phyloP scores from a whole-genome alignment of 2,113 vertebrate species.

The Semnornis frantzii region DNA sequence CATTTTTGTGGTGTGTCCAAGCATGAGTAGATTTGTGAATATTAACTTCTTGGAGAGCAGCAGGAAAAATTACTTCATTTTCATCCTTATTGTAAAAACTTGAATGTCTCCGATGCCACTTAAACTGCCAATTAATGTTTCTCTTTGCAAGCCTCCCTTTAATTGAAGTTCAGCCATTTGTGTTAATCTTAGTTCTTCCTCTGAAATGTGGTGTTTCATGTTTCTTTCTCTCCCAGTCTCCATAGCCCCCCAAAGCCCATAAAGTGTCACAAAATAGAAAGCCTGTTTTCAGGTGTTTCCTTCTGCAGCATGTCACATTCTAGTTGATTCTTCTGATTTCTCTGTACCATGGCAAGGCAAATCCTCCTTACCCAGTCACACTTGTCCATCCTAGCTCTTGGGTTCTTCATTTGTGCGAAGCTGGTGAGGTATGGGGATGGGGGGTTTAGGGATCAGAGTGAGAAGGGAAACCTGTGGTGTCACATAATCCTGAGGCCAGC shows the following conservation, averaged over 20 bases:
- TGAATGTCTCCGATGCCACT: neutral
- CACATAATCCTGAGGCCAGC: neutral
- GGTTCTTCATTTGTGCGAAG: neutral
- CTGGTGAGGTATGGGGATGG: rapidly evolving
- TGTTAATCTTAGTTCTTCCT: neutral
- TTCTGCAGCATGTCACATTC: neutral
- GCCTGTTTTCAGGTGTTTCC: neutral
- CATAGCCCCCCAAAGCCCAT: neutral
- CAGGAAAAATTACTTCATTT: neutral
- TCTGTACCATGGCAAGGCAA: neutral
- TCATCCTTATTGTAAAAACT: constrained; percentile 9
- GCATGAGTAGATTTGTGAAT: neutral
- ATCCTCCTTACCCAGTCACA: neutral
- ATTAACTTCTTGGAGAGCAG: neutral
- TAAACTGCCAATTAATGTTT: neutral
- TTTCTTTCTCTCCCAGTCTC: neutral
- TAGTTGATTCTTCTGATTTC: neutral
- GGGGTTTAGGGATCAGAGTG: neutral
- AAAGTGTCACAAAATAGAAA: neutral
- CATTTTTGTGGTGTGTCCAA: neutral
- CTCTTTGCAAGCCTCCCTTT: neutral
- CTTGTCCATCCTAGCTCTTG: neutral
- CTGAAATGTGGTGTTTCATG: neutral
- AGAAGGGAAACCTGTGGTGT: neutral
- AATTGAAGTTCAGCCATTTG: neutral